Evolutionary conservation across 1,140 invertebrate genomes (phyloP).

Genomic region (Zeugodacus cucurbitae): DNA sequence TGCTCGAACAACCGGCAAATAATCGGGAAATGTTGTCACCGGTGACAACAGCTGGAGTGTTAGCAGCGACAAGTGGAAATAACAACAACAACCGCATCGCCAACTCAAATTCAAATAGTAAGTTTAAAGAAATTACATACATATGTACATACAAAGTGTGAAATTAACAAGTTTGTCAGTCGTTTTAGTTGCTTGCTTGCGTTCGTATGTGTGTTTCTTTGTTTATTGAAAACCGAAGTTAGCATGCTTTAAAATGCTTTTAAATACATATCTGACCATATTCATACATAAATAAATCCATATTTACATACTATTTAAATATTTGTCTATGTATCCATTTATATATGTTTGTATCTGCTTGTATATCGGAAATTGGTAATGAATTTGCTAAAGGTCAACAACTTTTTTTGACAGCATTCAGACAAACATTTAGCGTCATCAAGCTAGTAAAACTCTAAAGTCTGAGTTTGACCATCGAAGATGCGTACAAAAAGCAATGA

Average conservation of each 20-base stretch:
- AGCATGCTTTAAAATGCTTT: no score
- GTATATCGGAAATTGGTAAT: background rate
- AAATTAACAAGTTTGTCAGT: background rate
- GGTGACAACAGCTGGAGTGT: background rate
- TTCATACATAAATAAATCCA: no score
- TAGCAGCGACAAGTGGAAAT: slow-evolving; percentile 37
- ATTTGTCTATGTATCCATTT: no score
- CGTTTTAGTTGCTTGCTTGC: background rate
- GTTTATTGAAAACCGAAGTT: no score
- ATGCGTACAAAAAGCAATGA: background rate
- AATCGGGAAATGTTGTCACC: background rate
- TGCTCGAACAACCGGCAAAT: slow-evolving; percentile 48
- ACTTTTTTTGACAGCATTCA: background rate
- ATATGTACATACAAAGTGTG: background rate
- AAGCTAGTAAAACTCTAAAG: background rate
- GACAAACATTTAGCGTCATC: background rate
- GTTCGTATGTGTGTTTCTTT: background rate
- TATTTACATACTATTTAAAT: no score
- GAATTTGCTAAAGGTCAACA: slow-evolving; percentile 11
- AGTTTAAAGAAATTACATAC: background rate
- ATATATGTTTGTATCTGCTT: background rate
- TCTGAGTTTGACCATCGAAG: background rate
- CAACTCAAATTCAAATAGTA: background rate
- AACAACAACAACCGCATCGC: slow-evolving; percentile 1
- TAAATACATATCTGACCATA: no score